Evolutionary conservation across 1,140 invertebrate species (phyloP), one percentile per base, ranked within the genome.

Genomic region (Lasioglossum baleicum): DNA sequence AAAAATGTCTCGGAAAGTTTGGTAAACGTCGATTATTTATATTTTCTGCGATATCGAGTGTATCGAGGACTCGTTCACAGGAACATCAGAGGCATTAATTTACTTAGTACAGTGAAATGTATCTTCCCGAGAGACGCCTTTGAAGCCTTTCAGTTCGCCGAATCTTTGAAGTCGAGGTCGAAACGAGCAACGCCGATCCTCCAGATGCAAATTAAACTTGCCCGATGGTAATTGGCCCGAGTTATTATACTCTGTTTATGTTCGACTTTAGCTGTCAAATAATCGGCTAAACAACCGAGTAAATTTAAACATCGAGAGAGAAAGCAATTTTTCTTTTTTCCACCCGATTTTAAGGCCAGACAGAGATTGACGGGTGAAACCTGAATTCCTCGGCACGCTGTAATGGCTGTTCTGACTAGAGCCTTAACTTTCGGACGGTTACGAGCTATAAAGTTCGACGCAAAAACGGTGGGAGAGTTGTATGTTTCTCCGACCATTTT

Each of bases 371-470:
- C 7, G 31, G 35, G 65, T 51, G 82, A 75, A 90, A 88, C 85
- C 83, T 87, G 71, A 90, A 90, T 89, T 87, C 80, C 80, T 81
- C 22, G 26, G 60, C 70, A 75, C 86, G 71, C 84, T 13, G 81
- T 86, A 89, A 90, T 84, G 67, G 78, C 72, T 71, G 83, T 84
- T 88, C 81, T 65, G 72, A 80, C 69, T 83, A 75, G 60, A 83
- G 76, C 67, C 73, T 70, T 86, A 84, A 89, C 83, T 82, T 86
- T 69, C 65, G 65, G 75, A 81, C 83, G 79, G 88, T 89, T 89
- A 90, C 75, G 72, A 85, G 83, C 80, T 82, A 90, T 88, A 90
- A 90, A 90, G 83, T 86, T 64, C 13, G n/a, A 17, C 44, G 66
- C 58, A 87, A 86, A 89, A 90, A 80, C 7, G 22, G 20, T 8